Percentiles rank a stretch among this genome's conserved stretches.
Conservation (phyloP, 1,140 invertebrate species). For the Hycleus cichorii region DNA sequence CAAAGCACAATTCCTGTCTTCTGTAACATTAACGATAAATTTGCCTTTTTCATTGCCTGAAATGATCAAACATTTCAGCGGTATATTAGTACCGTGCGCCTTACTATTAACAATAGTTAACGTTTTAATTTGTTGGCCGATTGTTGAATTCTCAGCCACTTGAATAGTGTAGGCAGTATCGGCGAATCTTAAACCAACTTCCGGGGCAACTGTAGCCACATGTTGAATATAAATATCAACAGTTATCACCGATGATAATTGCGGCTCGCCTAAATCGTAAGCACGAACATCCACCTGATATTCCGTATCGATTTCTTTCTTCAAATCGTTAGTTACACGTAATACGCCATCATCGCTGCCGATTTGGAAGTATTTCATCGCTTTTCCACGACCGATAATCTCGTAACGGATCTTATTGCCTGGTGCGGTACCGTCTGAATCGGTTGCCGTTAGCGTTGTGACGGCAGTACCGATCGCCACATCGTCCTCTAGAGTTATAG, state of each 20-base stretch:
- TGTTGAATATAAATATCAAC: conserved; percentile 78
- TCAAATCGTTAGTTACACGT: conserved; percentile 69
- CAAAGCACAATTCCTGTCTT: conserved; percentile 72
- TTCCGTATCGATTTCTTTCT: conserved; percentile 77
- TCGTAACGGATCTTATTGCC: conserved; percentile 78
- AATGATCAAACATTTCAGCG: conserved; percentile 65
- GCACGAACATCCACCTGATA: conserved; percentile 81
- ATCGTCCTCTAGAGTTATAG: conserved; percentile 76
- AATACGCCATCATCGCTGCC: conserved; percentile 74
- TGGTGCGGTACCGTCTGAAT: conserved; percentile 73
- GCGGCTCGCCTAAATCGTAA: conserved; percentile 80
- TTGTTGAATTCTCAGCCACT: conserved; percentile 65
- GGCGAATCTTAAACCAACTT: conserved; percentile 71
- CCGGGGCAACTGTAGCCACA: conserved; percentile 55
- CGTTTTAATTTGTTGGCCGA: conserved; percentile 61
- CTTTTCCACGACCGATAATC: conserved; percentile 69
- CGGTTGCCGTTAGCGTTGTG: conserved; percentile 67
- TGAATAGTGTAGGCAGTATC: conserved; percentile 76
- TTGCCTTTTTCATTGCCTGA: conserved; percentile 63
- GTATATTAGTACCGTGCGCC: conserved; percentile 55
- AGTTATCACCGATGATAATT: conserved; percentile 68
- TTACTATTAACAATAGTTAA: conserved; percentile 67
- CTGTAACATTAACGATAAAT: conserved; percentile 65
- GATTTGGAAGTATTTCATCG: conserved; percentile 76
- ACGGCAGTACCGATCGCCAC: conserved; percentile 72